phyloP scores from a whole-genome alignment of 2,797 vertebrate species.

The Micromesistius poutassou region DNA sequence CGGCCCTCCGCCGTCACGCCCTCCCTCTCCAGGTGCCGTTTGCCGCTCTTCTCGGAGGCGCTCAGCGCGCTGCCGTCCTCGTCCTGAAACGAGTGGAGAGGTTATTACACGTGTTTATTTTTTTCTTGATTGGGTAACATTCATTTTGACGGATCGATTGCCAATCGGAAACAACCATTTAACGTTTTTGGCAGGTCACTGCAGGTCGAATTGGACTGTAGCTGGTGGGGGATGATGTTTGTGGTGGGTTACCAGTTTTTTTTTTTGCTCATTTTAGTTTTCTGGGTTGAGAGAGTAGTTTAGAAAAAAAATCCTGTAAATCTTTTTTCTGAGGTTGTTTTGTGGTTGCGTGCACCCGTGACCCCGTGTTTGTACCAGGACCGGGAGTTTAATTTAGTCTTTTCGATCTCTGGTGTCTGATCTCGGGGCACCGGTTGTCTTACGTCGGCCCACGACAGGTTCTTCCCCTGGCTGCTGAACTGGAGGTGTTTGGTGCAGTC shows the following conservation, averaged over 20 bases:
- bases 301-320: conserved; percentile 52
- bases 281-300: conserved; percentile 19
- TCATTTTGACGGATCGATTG: not conserved
- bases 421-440: not conserved
- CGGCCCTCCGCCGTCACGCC: conserved; percentile 49
- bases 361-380: not conserved
- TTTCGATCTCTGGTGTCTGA: not conserved
- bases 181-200: not conserved
- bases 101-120: not conserved
- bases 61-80: conserved; percentile 64
- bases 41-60: conserved; percentile 81
- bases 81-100: conserved; percentile 68
- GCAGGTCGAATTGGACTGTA: conserved; percentile 1
- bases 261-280: not conserved
- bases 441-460: conserved; percentile 62
- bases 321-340: conserved; percentile 44
- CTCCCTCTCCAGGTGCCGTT: conserved; percentile 83
- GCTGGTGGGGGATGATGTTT: not conserved
- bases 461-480: conserved; percentile 62
- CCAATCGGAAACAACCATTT: not conserved
- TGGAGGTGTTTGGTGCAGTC: conserved; percentile 60
- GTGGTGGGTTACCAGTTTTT: not conserved
- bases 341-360: too few species aligned
- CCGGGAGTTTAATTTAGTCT: too few species aligned
- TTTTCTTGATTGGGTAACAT: not conserved